These are phyloP conservation scores for Blastobasis lacticolella DNA, from an alignment of 2,888 invertebrate genomes.

Conservation along the genomic window DNA sequence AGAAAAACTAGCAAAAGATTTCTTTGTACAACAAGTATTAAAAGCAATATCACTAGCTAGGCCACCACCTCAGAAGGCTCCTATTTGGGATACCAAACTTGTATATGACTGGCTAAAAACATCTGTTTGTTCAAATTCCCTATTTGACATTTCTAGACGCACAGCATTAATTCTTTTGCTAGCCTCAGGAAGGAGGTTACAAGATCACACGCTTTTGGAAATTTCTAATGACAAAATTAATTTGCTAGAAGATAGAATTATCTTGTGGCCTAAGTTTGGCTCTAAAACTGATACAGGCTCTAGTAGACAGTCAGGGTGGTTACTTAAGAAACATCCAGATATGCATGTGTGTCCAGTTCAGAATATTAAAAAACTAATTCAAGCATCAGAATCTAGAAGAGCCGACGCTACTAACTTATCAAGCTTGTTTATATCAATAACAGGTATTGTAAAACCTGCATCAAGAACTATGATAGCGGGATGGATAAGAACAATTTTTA, in stretches of 20 bases:
- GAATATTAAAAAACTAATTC: conserved; percentile 9
- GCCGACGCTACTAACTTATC: neutral
- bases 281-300: conserved; percentile 8
- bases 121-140: conserved; percentile 1
- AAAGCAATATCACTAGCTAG: conserved; percentile 5
- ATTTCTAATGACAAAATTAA: neutral
- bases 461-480: conserved; percentile 16
- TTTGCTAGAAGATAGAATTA: conserved; percentile 1
- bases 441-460: conserved; percentile 13
- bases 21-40: conserved; percentile 3
- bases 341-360: conserved; percentile 7
- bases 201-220: conserved; percentile 17
- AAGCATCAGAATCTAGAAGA: conserved; percentile 4
- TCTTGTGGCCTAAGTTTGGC: conserved; percentile 13
- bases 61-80: neutral
- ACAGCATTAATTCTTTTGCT: conserved; percentile 11
- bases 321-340: neutral
- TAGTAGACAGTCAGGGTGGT: conserved; percentile 13
- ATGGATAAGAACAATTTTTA: conserved; percentile 12
- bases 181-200: conserved; percentile 15
- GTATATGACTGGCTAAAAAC: conserved; percentile 8
- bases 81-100: conserved; percentile 5
- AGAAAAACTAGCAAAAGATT: neutral
- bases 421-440: conserved; percentile 13
- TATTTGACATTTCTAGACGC: conserved; percentile 14